phyloP scores from a whole-genome alignment of 1,140 invertebrate genomes.

The Propsilocerus akamusi region DNA sequence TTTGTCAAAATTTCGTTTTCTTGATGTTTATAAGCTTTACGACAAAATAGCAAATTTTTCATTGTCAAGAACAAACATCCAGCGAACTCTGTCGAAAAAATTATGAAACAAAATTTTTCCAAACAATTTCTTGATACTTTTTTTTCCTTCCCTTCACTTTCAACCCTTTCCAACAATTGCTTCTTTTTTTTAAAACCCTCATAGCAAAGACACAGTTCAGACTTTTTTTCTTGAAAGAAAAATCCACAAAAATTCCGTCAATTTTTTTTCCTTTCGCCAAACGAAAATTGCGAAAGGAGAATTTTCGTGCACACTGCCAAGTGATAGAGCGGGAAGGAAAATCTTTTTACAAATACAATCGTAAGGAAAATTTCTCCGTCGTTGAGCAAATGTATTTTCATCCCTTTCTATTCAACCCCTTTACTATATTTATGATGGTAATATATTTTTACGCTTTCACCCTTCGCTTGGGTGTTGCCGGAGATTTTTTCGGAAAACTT shows the following conservation, averaged over 20 bases:
- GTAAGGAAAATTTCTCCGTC: background rate
- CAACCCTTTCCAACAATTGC: background rate
- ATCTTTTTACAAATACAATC: background rate
- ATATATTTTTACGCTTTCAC: background rate
- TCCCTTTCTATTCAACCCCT: conserved; percentile 1
- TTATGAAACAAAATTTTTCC: background rate
- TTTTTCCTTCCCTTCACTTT: background rate
- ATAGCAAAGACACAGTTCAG: background rate
- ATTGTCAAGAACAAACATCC: no score
- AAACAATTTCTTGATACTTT: background rate
- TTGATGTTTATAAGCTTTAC: background rate
- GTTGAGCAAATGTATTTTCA: background rate
- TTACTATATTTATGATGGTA: background rate
- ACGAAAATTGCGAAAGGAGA: background rate
- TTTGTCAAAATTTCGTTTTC: background rate
- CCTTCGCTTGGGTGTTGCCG: background rate
- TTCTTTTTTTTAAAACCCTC: background rate
- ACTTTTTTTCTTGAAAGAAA: background rate
- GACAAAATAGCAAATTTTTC: no score
- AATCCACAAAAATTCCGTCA: background rate
- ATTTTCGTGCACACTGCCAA: no score
- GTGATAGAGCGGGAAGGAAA: background rate
- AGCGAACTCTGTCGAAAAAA: background rate
- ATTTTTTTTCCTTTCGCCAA: no score
- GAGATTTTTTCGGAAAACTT: background rate